Base-by-base conservation (phyloP, 30 jellyfish, hydroid and myxozoan genomes). In the Phacellophora camtschatica region DNA sequence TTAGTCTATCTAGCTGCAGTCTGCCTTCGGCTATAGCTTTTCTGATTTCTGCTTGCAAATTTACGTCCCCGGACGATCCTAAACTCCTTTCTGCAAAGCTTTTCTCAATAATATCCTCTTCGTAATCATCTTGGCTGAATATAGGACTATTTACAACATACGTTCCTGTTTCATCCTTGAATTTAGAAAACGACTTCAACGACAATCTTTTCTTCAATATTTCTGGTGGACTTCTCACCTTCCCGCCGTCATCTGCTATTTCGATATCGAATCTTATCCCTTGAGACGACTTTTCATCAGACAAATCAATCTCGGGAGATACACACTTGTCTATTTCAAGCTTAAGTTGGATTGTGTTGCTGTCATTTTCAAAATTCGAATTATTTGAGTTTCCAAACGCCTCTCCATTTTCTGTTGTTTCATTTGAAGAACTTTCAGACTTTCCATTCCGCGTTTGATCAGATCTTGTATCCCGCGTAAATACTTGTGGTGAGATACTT, bases 111-210 rank as follows among this genome's bases (percentile, higher is more conserved):
- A 16, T 80, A 16, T 29, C 51, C 27, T 59, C 75, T 10, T 39
- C 51, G 45, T 33, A 24, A 18, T 39, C 80, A 76, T 74, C 77
- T 34, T 32, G 65, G 35, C 59, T 61, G 30, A 76, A 76, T 12
- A 59, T 48, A 1, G 90, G 90, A 32, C 82, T 63, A 25, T 66
- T 81, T 71, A 81, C 43, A 12, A 81, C 85, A 55, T 63, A 81
- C 7, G 92, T 81, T 15, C 92, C 92, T 6, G 84, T 81, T 37
- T 81, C 22, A 33, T 34, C 43, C 39, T 36, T 22, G 18, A 22
- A 59, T 33, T 56, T 66, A 0, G 58, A 4, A 8, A 22, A 56
- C 15, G 71, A 51, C 28, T 54, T 66, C 22, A 33, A 46, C 3
- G 90, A 78, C 42, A 62, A 42, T 28, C 90, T 31, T 24, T 43